Conservation (phyloP, 2,888 invertebrate genomes). For the Oscheius sp. region DNA sequence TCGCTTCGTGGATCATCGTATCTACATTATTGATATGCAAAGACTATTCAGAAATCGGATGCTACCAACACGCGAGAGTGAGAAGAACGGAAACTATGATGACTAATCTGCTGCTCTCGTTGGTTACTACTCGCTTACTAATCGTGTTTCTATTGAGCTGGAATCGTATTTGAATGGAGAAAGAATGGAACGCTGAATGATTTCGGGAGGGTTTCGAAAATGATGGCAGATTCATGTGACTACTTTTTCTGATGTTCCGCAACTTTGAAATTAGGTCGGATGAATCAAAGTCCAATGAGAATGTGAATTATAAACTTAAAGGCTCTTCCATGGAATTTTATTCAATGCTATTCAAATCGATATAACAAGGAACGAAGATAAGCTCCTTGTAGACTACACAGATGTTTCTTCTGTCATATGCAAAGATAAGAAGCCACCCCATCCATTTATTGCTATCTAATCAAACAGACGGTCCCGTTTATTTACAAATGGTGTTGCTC, state of each 20-base stretch:
- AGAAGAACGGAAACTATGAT: constrained; percentile 14
- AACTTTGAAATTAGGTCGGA: constrained; percentile 15
- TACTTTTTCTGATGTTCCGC: constrained; percentile 5
- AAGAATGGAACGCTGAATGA: not conserved
- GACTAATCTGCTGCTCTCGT: not conserved
- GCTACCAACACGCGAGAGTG: constrained; percentile 28
- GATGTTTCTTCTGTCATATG: not conserved
- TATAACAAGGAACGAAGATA: no score
- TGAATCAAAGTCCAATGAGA: not conserved
- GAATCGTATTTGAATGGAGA: constrained; percentile 20
- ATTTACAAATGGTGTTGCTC: not conserved
- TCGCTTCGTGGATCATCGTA: not conserved
- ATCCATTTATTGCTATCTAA: constrained; percentile 12
- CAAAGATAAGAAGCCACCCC: not conserved
- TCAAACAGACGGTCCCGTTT: not conserved
- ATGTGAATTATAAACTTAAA: no score
- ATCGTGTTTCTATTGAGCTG: constrained; percentile 22
- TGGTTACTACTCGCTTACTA: constrained; percentile 22
- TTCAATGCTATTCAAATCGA: no score
- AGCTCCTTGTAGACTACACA: no score
- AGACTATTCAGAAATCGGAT: constrained; percentile 28
- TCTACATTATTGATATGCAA: no score
- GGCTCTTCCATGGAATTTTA: no score
- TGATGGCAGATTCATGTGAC: constrained; percentile 24
- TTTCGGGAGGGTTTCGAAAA: not conserved